Conservation (phyloP, 2,797 vertebrate genomes). For the Natrix natrix region DNA sequence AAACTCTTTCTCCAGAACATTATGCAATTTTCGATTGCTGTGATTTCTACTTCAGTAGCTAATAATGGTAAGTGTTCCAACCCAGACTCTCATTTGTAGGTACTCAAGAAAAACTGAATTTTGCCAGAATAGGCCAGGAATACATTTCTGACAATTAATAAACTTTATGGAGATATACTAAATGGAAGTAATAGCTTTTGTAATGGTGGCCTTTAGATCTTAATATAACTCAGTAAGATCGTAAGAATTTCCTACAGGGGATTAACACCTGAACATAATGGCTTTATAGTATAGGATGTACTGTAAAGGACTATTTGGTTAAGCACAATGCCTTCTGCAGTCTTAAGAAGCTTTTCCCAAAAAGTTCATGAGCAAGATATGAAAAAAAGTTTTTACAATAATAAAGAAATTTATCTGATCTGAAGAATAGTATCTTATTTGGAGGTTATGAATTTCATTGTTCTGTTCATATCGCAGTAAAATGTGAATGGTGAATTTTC, state of each 20-base stretch:
- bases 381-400: background rate
- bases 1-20: conserved; percentile 40
- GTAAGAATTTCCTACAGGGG: background rate
- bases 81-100: conserved; percentile 35
- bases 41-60: background rate
- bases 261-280: background rate
- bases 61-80: conserved; percentile 35
- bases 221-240: background rate
- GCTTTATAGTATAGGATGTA: background rate
- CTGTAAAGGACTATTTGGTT: background rate
- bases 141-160: background rate
- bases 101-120: conserved; percentile 14
- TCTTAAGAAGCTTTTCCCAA: background rate
- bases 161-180: background rate
- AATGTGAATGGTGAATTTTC: background rate
- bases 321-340: background rate
- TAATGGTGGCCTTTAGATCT: background rate
- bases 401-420: background rate
- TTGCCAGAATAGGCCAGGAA: background rate
- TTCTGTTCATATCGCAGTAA: background rate
- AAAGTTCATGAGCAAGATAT: background rate
- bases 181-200: conserved; percentile 29
- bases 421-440: background rate
- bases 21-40: conserved; percentile 41
- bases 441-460: background rate